phyloP scores from a whole-genome alignment of 2,888 invertebrate species.

The Trissolcus brochymenae region DNA sequence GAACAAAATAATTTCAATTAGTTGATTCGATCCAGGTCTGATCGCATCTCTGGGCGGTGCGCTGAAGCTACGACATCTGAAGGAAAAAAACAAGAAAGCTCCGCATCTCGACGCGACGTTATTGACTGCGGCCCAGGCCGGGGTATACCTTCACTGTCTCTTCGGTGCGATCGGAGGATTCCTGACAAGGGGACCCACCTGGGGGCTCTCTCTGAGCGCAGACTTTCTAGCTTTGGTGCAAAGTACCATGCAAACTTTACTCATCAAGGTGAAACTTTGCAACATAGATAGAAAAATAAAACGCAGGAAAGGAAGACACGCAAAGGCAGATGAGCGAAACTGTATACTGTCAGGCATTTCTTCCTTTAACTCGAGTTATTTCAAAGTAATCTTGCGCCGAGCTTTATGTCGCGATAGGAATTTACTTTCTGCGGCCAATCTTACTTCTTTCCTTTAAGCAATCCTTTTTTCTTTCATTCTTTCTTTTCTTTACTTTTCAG shows the following conservation, averaged over 20 bases:
- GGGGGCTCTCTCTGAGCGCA: conserved; percentile 83
- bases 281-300: conserved; percentile 56
- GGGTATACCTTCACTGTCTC: conserved; percentile 89
- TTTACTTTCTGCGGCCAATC: conserved; percentile 9
- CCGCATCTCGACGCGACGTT: conserved; percentile 86
- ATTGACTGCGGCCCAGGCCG: conserved; percentile 90
- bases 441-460: background rate
- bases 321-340: conserved; percentile 40
- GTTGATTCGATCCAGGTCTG: conserved; percentile 60
- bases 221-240: conserved; percentile 87
- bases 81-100: conserved; percentile 68
- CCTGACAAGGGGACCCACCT: conserved; percentile 78
- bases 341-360: conserved; percentile 48
- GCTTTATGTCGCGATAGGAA: conserved; percentile 28
- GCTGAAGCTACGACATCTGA: conserved; percentile 65
- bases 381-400: conserved; percentile 47
- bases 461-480: background rate
- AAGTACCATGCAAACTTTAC: conserved; percentile 87
- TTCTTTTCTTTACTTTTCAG: too few species aligned
- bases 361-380: conserved; percentile 51
- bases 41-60: conserved; percentile 67
- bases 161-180: conserved; percentile 87
- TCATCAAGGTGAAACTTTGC: conserved; percentile 78
- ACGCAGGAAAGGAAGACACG: conserved; percentile 32
- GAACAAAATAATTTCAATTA: background rate